Percentiles rank a stretch among this genome's conserved stretches.
Conservation (phyloP, 2,113 vertebrate species). For the Plecturocebus donacophilus region DNA sequence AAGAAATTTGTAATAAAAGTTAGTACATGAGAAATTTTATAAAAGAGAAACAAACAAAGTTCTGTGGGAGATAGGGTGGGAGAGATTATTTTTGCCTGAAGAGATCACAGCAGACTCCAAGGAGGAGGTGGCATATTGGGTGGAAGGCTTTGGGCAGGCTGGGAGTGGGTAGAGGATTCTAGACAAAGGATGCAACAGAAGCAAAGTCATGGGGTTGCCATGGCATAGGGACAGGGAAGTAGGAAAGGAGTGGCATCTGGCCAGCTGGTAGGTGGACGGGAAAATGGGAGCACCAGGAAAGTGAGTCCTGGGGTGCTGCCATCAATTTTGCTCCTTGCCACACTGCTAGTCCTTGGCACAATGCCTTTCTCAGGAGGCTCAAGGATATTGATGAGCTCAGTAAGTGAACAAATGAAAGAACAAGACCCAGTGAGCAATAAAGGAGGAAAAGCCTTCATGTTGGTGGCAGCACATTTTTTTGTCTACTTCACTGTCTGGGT, state of each 20-base stretch:
- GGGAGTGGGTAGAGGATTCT: neutral
- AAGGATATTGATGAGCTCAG: neutral
- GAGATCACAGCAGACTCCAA: neutral
- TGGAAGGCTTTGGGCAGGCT: neutral
- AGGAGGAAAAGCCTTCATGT: neutral
- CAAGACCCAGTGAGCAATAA: neutral
- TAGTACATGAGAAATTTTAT: neutral
- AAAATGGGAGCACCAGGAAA: neutral
- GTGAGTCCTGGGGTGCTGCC: accelerated
- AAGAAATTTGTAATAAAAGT: neutral
- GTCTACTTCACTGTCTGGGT: neutral
- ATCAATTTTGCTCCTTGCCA: accelerated
- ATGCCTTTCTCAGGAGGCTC: neutral
- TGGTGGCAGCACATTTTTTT: neutral
- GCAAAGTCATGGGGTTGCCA: neutral
- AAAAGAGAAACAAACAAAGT: neutral
- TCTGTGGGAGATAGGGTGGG: neutral
- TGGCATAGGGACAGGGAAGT: neutral
- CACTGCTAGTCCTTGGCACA: neutral
- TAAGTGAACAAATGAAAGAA: neutral
- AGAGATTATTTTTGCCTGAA: neutral
- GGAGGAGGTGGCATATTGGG: neutral
- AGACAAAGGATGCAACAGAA: neutral
- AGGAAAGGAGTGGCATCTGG: neutral
- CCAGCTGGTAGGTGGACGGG: neutral